Base-by-base conservation (phyloP, 2,113 vertebrate species). In the Mesocricetus auratus region DNA sequence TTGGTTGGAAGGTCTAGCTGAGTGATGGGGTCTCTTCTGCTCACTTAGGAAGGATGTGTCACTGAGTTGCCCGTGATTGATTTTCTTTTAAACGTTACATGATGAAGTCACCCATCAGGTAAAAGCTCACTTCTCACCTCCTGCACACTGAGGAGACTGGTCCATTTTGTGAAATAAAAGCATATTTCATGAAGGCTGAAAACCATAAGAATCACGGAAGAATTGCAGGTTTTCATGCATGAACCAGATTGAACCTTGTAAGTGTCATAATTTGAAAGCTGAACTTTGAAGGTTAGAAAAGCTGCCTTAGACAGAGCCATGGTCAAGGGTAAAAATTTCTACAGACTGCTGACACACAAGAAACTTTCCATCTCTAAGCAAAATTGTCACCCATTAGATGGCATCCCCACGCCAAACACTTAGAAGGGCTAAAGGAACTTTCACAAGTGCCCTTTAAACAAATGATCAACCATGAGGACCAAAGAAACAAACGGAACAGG, bases 241-340 rank as follows among this genome's bases (percentile, higher is more conserved):
- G 31, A 86, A 91, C 79, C 53, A 93, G 77, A 91, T 12, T 53
- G 86, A 94, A 87, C 26, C 42, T 87, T 64, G 47, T 81, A 85
- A 92, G 58, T 74, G 75, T 42, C 33, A 89, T 71, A 69, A 33
- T 45, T 96, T 39, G 3, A 71, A 94, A 89, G 47, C 47, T 95
- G 36, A 91, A 79, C 74, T 86, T 47, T 79, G 78, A 85, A 93
- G 79, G 53, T 85, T 73, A 94, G 78, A 73, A 91, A 96, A 82
- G 26, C 12, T 91, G 83, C 16, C 31, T 83, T 79, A 47, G 33
- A 60, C 2, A 42, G 36, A 88, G 36, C 21, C 79, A 74, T 24
- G 74, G 42, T 64, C 64, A 85, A 83, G 56, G 36, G 88, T 15
- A 81, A 26, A 82, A 47, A 86, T 91, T 78, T 89, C 21, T 73